These are phyloP conservation scores for Poecile atricapillus DNA, from an alignment of 2,113 vertebrate genomes.

Conservation along the genomic window DNA sequence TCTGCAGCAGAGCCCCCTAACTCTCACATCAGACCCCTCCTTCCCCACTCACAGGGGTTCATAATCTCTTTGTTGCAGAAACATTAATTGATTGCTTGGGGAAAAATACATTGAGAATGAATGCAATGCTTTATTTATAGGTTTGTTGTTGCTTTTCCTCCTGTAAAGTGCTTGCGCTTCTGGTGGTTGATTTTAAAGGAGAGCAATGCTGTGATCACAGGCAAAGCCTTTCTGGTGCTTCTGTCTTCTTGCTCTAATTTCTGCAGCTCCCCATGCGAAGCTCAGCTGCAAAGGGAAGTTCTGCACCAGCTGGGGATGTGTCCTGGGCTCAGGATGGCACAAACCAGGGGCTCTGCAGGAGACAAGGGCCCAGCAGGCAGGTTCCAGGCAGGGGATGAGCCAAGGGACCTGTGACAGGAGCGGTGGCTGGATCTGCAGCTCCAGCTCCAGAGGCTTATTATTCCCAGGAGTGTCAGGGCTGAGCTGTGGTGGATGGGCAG, in stretches of 20 bases:
- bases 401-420: rapidly evolving
- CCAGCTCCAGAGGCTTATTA: rapidly evolving
- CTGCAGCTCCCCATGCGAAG: not conserved
- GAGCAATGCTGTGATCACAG: not conserved
- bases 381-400: not conserved
- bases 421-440: not conserved
- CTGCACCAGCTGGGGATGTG: not conserved
- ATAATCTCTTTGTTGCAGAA: not conserved
- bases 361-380: not conserved
- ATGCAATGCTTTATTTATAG: not conserved
- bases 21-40: not conserved
- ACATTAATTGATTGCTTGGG: not conserved
- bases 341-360: not conserved
- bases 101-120: not conserved
- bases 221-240: not conserved
- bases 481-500: not conserved
- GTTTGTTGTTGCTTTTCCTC: not conserved
- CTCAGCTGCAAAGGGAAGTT: not conserved
- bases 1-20: not conserved
- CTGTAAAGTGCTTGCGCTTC: not conserved
- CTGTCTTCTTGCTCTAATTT: not conserved
- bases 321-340: not conserved
- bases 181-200: not conserved
- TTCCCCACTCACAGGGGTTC: not conserved
- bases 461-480: rapidly evolving